Conservation (phyloP, 37 sponge, comb jelly and placozoan genomes). For the Amphimedon queenslandica region DNA sequence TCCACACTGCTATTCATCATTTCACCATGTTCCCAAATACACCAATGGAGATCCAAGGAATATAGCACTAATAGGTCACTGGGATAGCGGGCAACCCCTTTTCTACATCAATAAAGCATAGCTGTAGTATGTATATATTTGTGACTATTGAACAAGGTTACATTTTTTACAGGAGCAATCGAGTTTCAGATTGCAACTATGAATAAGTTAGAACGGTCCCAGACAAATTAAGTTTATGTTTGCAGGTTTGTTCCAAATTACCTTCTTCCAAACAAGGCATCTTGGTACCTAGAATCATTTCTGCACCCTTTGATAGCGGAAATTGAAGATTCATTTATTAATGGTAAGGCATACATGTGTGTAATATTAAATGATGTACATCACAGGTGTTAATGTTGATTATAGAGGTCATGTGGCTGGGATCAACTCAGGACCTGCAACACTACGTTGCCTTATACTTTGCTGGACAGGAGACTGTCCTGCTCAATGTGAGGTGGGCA, state of each 20-base stretch:
- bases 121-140: slow-evolving; percentile 6
- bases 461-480: slow-evolving; percentile 33
- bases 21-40: slow-evolving; percentile 5
- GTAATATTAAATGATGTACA: not conserved
- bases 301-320: slow-evolving; percentile 17
- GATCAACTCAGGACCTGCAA: slow-evolving; percentile 9
- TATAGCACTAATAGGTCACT: slow-evolving; percentile 30
- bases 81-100: slow-evolving; percentile 38
- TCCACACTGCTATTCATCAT: slow-evolving; percentile 1
- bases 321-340: slow-evolving; percentile 18
- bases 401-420: slow-evolving; percentile 13
- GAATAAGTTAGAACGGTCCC: slow-evolving; percentile 9
- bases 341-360: slow-evolving; percentile 4
- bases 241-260: slow-evolving; percentile 20
- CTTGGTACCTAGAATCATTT: slow-evolving; percentile 16
- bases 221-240: slow-evolving; percentile 8
- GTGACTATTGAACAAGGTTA: not conserved
- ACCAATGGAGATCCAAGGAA: slow-evolving; percentile 37
- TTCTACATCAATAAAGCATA: slow-evolving; percentile 21
- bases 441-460: slow-evolving; percentile 15
- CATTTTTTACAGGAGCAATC: not conserved
- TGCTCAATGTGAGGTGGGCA: slow-evolving; percentile 27
- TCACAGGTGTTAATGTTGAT: slow-evolving; percentile 26
- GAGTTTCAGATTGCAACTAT: slow-evolving; percentile 16
- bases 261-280: slow-evolving; percentile 16